These are phyloP conservation scores for Amphiprion ocellaris DNA, from an alignment of 2,113 vertebrate genomes.

Conservation along the genomic window DNA sequence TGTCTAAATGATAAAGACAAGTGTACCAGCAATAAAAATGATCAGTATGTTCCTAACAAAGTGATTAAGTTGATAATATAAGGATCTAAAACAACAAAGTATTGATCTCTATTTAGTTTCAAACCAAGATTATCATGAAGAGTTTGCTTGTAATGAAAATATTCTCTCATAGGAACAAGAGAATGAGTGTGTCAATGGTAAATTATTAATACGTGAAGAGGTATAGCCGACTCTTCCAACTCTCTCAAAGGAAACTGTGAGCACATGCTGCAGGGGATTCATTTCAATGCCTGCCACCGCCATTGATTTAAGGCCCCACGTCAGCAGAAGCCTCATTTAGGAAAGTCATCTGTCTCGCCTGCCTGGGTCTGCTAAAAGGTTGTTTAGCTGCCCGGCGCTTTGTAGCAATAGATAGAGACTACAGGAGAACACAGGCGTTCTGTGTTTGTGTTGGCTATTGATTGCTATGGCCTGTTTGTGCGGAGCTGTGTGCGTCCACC, in stretches of 20 bases:
- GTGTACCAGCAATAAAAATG: too few species aligned
- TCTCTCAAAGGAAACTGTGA: slow-evolving; percentile 54
- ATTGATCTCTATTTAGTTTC: background rate
- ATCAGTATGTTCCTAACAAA: background rate
- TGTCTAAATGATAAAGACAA: too few species aligned
- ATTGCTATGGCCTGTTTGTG: slow-evolving; percentile 63
- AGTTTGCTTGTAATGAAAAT: slow-evolving; percentile 58
- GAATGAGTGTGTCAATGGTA: slow-evolving; percentile 44
- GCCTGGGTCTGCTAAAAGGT: slow-evolving; percentile 63
- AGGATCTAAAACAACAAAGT: background rate
- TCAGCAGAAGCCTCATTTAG: slow-evolving; percentile 75
- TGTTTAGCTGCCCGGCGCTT: slow-evolving; percentile 65
- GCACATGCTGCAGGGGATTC: slow-evolving; percentile 69
- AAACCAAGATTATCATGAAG: slow-evolving; percentile 29
- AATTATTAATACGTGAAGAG: slow-evolving; percentile 73
- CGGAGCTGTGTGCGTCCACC: slow-evolving; percentile 29
- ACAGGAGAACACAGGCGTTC: slow-evolving; percentile 33
- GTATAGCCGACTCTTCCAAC: slow-evolving; percentile 35
- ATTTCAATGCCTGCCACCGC: slow-evolving; percentile 70
- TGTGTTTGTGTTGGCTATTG: slow-evolving; percentile 68
- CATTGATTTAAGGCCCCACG: slow-evolving; percentile 76
- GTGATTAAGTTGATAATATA: background rate
- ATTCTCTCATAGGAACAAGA: slow-evolving; percentile 60
- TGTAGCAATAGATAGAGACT: slow-evolving; percentile 55
- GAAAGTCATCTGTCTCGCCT: slow-evolving; percentile 73